A percentile compares a stretch with the other conserved stretches of the same genome.
These are phyloP conservation scores for Tenualosa thibaudeaui DNA, from an alignment of 2,797 vertebrate genomes.

Conservation along the genomic window DNA sequence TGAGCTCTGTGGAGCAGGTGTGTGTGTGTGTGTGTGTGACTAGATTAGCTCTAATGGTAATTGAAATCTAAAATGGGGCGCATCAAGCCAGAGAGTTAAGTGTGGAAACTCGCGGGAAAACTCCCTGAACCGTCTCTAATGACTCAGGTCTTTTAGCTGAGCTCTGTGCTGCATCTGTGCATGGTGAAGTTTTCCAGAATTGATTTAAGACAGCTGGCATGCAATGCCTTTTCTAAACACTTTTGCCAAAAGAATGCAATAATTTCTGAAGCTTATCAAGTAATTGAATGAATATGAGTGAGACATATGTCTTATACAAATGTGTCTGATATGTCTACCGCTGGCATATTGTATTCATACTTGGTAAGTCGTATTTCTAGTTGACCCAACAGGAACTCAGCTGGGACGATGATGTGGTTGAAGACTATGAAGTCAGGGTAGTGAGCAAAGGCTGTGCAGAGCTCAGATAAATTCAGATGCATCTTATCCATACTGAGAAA, in stretches of 20 bases:
- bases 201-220: background rate
- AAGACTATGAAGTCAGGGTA: conserved; percentile 77
- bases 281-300: background rate
- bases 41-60: conserved; percentile 13
- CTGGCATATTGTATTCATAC: conserved; percentile 62
- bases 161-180: background rate
- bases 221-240: background rate
- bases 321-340: too few relatives aligned
- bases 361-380: conserved; percentile 83
- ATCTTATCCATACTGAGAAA: conserved; percentile 87
- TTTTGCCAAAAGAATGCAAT: background rate
- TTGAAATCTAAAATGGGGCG: background rate
- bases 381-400: conserved; percentile 86
- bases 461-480: conserved; percentile 83
- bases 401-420: conserved; percentile 81
- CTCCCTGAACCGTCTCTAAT: conserved; percentile 9
- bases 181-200: background rate
- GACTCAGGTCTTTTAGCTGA: background rate
- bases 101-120: conserved; percentile 14
- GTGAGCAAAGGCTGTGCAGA: conserved; percentile 80
- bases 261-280: background rate
- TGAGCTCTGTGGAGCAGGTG: conserved; percentile 18
- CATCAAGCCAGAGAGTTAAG: conserved; percentile 14
- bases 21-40: background rate
- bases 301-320: background rate